Base-by-base conservation (phyloP, 2,797 vertebrate species). In the Rhynchonycteris naso region DNA sequence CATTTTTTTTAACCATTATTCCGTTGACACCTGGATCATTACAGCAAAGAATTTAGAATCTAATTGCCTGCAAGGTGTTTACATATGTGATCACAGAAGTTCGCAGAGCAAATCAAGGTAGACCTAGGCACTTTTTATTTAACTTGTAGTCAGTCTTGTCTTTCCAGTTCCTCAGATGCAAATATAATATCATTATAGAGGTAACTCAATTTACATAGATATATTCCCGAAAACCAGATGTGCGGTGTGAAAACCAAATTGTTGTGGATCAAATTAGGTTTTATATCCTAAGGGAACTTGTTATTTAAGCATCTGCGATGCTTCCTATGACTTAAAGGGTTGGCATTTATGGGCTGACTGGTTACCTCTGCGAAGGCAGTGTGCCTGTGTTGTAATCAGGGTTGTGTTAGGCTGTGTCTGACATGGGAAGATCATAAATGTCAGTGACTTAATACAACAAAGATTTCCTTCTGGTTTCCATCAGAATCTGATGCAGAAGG, bases 291-390 rank as follows among this genome's bases (percentile, higher is more conserved):
- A 94, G 94, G 94, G 96, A 95, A 86, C 74, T 90, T 96, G 88
- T 95, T 97, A 96, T 92, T 97, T 96, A 97, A 96, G 95, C 96
- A 96, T 96, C 95, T 97, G 95, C 75, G 93, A 80, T 91, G 63
- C 89, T 95, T 65, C 7, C 15, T 52, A 38, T 93, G 96, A 95
- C 92, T 96, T 88, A 82, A 88, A 87, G 87, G 94, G 83, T 88
- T 94, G 92, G 82, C 82, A 69, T 97, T 96, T 96, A 72, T 88
- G 74, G 78, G 85, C 92, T 90, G 93, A 83, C 91, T 83, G 75
- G 78, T 93, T 94, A 80, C 71, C n/a, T 95, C 28, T 18, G 72
- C 65, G 59, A 74, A 35, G 63, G 47, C 33, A 30, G 18, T 54
- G 9, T 85, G 11, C 30, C 54, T 93, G 8, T 76, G 47, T 58